Percentiles rank a stretch among this genome's conserved stretches.
phyloP scores from a whole-genome alignment of 2,888 invertebrate genomes.

The Lamproptera curius region DNA sequence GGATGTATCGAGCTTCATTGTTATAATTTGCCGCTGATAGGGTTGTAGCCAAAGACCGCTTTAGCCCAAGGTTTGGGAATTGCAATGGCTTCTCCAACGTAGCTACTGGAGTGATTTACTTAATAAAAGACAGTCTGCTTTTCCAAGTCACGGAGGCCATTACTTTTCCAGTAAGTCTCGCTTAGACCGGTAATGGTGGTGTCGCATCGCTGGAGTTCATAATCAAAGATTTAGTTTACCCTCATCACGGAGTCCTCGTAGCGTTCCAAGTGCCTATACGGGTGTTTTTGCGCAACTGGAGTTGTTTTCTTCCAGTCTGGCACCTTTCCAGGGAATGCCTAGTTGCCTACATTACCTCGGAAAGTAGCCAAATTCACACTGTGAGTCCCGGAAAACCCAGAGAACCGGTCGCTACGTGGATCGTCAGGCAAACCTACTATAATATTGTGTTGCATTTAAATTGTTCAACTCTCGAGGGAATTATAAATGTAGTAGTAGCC shows the following conservation, averaged over 20 bases:
- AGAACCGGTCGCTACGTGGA: not conserved
- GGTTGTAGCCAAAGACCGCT: not conserved
- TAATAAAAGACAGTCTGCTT: not conserved
- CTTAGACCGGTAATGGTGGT: no score
- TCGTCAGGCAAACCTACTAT: no score
- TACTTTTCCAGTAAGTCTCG: not conserved
- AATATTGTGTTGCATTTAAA: not conserved
- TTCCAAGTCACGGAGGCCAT: not conserved
- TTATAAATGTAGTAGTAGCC: not conserved
- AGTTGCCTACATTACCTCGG: not conserved
- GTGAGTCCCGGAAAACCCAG: not conserved
- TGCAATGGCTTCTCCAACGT: not conserved
- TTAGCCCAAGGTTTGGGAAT: not conserved
- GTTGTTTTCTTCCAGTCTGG: not conserved
- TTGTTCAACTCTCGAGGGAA: not conserved
- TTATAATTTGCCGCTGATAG: not conserved
- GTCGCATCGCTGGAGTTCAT: not conserved
- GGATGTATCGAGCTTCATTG: not conserved
- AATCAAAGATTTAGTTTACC: not conserved
- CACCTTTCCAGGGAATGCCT: not conserved
- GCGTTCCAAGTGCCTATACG: not conserved
- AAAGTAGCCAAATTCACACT: no score
- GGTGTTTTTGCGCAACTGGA: not conserved
- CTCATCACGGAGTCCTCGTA: not conserved
- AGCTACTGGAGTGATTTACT: not conserved